Base-by-base conservation (phyloP, 2,113 vertebrate species). In the Anolis sagrei region DNA sequence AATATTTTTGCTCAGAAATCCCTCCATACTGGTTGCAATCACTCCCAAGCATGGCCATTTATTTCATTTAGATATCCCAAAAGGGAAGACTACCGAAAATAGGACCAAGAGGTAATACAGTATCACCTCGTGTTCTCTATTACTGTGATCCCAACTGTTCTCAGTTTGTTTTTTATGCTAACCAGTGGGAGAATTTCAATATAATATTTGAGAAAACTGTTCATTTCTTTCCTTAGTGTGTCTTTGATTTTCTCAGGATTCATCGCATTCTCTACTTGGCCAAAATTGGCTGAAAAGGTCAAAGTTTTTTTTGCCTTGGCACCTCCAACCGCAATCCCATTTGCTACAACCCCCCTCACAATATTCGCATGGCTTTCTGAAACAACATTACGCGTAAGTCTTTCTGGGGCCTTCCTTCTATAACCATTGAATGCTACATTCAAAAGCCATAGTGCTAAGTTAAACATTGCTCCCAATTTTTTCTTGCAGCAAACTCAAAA, bases 231-330 rank as follows among this genome's bases (percentile, higher is more conserved):
- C 13, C 34, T 79, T 39, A 77, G n/a, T 16, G 29, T 36, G 32
- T 64, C 2, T 77, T 54, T 84, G 89, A 27, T 76, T 77, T 80
- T 87, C 39, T 34, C 89, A 98, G 98, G 94, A 66, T 98, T 98
- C 93, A 96, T 98, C 84, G 97, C 97, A 5, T 98, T 98, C 92
- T 98, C 98, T 68, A 94, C 90, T 21, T 96, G 97, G 92, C 97
- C 98, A 4, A 96, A 97, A 36, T 92, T 98, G 82, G 97, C 97
- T 82, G 95, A 95, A 88, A 98, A 96, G 95, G 96, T 98, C 88
- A 97, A 95, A 90, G 88, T 98, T 88, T 97, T 98, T 88, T 92
- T 98, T 13, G 98, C 93, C n/a, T 92, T 98, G 94, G 98, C 96
- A 3, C 97, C 98, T 1, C 96, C 98, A 21, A 96, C 97, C 4